A percentile compares a stretch with the other conserved stretches of the same genome.
Conservation (phyloP, 2,113 vertebrate species). For the Sceloporus undulatus region DNA sequence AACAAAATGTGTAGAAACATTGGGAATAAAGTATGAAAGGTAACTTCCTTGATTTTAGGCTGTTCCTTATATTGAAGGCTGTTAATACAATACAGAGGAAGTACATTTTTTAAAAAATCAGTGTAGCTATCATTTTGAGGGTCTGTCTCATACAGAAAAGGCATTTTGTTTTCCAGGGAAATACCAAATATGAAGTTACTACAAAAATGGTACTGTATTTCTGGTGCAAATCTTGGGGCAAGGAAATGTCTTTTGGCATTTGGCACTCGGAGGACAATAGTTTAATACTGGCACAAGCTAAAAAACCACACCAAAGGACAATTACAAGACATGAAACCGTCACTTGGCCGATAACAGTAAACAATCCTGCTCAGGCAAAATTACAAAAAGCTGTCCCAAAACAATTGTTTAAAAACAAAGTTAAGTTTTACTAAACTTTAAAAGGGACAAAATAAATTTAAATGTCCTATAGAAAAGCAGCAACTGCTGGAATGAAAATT, state of each 20-base stretch:
- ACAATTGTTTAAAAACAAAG: constrained; percentile 63
- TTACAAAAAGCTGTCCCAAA: constrained; percentile 59
- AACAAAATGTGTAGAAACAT: constrained; percentile 80
- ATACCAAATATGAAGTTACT: constrained; percentile 55
- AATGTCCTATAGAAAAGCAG: constrained; percentile 71
- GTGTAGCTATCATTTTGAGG: constrained; percentile 66
- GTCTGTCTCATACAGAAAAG: constrained; percentile 67
- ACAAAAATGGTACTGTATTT: constrained; percentile 25
- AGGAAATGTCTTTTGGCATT: constrained; percentile 67
- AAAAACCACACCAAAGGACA: constrained; percentile 70
- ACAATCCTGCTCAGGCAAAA: constrained; percentile 57
- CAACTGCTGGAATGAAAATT: constrained; percentile 51
- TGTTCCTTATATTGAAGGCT: constrained; percentile 60
- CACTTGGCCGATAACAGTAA: constrained; percentile 53
- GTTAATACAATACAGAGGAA: constrained; percentile 57
- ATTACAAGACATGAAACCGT: constrained; percentile 66
- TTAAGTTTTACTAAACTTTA: constrained; percentile 63
- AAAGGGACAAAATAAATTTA: constrained; percentile 65
- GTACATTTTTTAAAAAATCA: constrained; percentile 68
- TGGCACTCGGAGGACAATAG: constrained; percentile 79
- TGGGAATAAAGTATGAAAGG: constrained; percentile 66
- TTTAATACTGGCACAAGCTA: constrained; percentile 83
- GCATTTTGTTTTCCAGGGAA: constrained; percentile 65
- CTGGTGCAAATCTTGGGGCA: constrained; percentile 67
- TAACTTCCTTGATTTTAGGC: constrained; percentile 71